phyloP scores from a whole-genome alignment of 2,113 vertebrate species.

The Boleophthalmus pectinirostris region DNA sequence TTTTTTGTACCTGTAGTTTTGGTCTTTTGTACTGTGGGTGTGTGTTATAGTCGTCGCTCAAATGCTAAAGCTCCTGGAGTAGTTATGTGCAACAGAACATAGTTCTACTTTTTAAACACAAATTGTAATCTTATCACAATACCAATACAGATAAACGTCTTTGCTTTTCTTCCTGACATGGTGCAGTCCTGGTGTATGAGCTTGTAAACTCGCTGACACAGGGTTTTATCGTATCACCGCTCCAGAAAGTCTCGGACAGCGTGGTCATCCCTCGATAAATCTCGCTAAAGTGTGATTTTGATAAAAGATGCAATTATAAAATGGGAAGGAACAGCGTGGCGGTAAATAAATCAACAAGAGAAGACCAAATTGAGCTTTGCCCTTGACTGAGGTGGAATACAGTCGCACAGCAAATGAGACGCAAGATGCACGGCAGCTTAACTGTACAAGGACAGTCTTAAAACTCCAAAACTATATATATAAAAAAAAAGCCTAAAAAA shows the following conservation, averaged over 20 bases:
- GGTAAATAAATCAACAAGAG: not conserved
- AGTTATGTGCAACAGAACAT: too few relatives aligned
- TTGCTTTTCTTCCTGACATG: too few relatives aligned
- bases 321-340: not conserved
- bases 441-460: constrained; percentile 43
- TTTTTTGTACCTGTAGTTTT: too few relatives aligned
- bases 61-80: too few relatives aligned
- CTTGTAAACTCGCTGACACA: not conserved
- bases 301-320: not conserved
- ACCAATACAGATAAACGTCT: too few relatives aligned
- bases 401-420: constrained; percentile 57
- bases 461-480: not conserved
- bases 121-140: too few relatives aligned
- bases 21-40: too few relatives aligned
- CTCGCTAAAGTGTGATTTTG: constrained; percentile 1
- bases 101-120: too few relatives aligned
- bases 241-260: not conserved
- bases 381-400: constrained; percentile 33
- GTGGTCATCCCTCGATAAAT: not conserved
- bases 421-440: constrained; percentile 48
- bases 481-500: constrained; percentile 26
- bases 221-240: not conserved
- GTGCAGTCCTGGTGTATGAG: not conserved
- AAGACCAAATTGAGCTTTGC: constrained; percentile 16
- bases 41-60: too few relatives aligned